Evolutionary conservation across 2,888 invertebrate genomes (phyloP).

Genomic region (Microplitis deprimator): DNA sequence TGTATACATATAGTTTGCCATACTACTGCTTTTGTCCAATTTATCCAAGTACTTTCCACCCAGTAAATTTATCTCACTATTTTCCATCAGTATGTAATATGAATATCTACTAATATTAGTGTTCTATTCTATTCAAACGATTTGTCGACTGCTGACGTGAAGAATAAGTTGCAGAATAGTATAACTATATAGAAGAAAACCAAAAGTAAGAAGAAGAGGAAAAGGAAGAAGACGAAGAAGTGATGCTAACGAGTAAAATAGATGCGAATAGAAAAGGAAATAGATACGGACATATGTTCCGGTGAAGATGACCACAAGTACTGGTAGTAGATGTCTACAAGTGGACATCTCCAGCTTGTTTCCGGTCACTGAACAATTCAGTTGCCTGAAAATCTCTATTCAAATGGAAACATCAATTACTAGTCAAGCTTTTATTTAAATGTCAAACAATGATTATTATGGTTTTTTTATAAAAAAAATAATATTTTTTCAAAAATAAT

Average conservation of each 20-base stretch:
- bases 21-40: conserved; percentile 22
- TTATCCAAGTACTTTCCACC: conserved; percentile 17
- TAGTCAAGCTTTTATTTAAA: background rate
- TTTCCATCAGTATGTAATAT: background rate
- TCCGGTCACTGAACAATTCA: conserved; percentile 22
- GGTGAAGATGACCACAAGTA: conserved; percentile 9
- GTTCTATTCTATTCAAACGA: conserved; percentile 14
- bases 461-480: background rate
- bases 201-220: background rate
- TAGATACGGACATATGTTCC: conserved; percentile 22
- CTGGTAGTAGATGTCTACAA: conserved; percentile 11
- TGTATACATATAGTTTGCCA: conserved; percentile 10
- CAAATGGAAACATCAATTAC: background rate
- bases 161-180: background rate
- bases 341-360: conserved; percentile 24
- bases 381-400: background rate
- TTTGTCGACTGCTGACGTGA: conserved; percentile 1
- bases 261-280: conserved; percentile 8
- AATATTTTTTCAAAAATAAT: background rate
- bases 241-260: conserved; percentile 19
- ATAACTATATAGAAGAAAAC: background rate
- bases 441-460: background rate
- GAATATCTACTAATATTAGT: background rate
- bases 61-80: background rate
- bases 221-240: background rate